These are phyloP conservation scores for Planococcus citri DNA, from an alignment of 1,140 invertebrate genomes.

Conservation along the genomic window DNA sequence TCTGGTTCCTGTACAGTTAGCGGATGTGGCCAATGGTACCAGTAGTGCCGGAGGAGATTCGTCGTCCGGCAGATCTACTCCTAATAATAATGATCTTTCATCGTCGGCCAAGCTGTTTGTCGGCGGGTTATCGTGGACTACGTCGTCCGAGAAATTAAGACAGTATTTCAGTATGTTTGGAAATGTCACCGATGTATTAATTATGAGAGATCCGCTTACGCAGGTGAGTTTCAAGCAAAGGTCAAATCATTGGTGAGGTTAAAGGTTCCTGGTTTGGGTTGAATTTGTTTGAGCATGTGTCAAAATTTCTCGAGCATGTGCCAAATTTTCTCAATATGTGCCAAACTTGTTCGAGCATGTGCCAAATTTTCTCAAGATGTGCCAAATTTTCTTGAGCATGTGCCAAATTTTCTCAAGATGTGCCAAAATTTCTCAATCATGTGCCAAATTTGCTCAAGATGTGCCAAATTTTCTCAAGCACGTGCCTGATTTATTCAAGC, in stretches of 20 bases:
- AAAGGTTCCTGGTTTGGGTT: not conserved
- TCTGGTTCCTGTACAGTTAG: slow-evolving; percentile 27
- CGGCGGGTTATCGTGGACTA: slow-evolving; percentile 81
- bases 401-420: too few species aligned
- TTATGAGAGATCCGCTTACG: slow-evolving; percentile 87
- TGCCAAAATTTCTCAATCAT: too few species aligned
- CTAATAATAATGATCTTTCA: slow-evolving; percentile 38
- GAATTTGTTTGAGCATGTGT: not conserved
- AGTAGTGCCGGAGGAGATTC: slow-evolving; percentile 31
- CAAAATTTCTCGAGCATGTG: too few species aligned
- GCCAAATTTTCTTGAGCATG: too few species aligned
- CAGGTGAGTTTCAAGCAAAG: slow-evolving; percentile 68
- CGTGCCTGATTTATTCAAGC: too few species aligned
- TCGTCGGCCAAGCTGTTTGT: slow-evolving; percentile 82
- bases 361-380: too few species aligned
- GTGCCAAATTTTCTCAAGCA: too few species aligned
- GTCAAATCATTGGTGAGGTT: not conserved
- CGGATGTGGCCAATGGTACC: slow-evolving; percentile 26
- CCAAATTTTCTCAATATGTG: too few species aligned
- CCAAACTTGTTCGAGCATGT: too few species aligned
- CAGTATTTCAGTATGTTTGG: slow-evolving; percentile 87
- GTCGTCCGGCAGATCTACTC: slow-evolving; percentile 33
- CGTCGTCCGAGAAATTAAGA: slow-evolving; percentile 73
- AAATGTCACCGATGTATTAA: slow-evolving; percentile 78
- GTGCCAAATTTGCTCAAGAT: too few species aligned